Evolutionary conservation across 2,888 invertebrate genomes (phyloP), one percentile per base, ranked within the genome.

Genomic region (Coremacera marginata): DNA sequence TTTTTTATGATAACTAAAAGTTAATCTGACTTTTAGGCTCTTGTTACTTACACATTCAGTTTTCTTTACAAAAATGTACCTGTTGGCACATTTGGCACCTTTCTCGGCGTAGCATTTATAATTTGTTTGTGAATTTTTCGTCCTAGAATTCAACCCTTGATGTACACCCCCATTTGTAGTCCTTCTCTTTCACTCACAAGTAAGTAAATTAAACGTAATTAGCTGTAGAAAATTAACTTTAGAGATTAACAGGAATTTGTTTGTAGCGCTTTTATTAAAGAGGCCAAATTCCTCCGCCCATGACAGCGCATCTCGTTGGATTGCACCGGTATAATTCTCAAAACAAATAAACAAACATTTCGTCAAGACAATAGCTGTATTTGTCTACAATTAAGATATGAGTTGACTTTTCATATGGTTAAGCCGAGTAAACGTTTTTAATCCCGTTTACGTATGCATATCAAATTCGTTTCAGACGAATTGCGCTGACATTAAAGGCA

Each of bases 321-420:
- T 75, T 70, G 76, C 76, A 68, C 74, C 73, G 68, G 22, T 57
- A 37, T 81, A 78, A 83, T 86, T 85, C 85, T 86, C 84, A 86
- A 87, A 86, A 87, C 86, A 86, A 86, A 87, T 82, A 86, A 86
- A 85, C 77, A 82, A 84, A 86, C 83, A 67, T 34, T 34, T 25
- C 63, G 71, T 27, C 57, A 72, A 75, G 72, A 76, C 77, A 75
- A 71, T 57, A 57, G 27, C 51, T 16, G 27, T 76, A 62, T 37
- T 71, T 74, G 68, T n/a, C 80, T 78, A 75, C 80, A 81, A 82
- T 82, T 81, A 81, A 67, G 57, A 68, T 77, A 75, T 60, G 16
- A 78, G 76, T 80, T 78, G 82, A 84, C 84, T 84, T 84, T 82
- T 83, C 34, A 7, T 80, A 8, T 81, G 73, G 84, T 84, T 87